Evolutionary conservation across 2,113 vertebrate species (phyloP), one percentile per base, ranked within the genome.

Genomic region (Saguinus midas): DNA sequence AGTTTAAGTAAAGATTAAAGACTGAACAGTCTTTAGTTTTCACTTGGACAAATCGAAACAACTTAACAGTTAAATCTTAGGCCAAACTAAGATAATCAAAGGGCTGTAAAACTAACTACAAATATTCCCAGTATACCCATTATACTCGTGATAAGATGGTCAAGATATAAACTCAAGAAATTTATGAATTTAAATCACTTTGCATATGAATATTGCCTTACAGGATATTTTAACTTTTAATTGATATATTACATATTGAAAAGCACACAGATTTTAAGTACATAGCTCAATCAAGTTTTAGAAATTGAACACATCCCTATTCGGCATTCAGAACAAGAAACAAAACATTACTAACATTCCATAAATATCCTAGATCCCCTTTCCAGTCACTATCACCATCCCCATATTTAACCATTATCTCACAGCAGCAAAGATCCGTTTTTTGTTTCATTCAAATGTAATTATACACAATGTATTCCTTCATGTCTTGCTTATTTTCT

Each of bases 171-270:
- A 37, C 2, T 82, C 12, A 78, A 78, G 29, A 85, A 80, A 72
- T 66, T 29, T 75, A 75, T 55, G 75, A 95, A 66, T 82, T 83
- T 82, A 83, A 64, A 72, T 58, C 81, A 85, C 81, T 68, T 70
- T 86, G 40, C 27, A 4, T 61, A 25, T 37, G 8, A 70, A 10
- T 61, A 3, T 50, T 79, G 72, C 58, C 50, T 95, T 84, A 90
- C 1, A 55, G 52, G 66, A 40, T 75, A 94, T 94, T 84, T 86
- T 52, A 86, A 68, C 48, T 92, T 82, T 84, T 84, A 40, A 96
- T 23, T 58, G 17, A 50, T 52, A 25, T 83, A 37, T 23, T 45
- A 32, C 25, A 58, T 9, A 23, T 25, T 23, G 57, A 58, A 58
- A 58, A 58, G 76, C 43, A 66, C 45, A 50, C n/a, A 75, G 80